Percentiles rank a stretch among this genome's conserved stretches.
Evolutionary conservation across 1,140 invertebrate genomes (phyloP).

Genomic region (Campoletis sonorensis): DNA sequence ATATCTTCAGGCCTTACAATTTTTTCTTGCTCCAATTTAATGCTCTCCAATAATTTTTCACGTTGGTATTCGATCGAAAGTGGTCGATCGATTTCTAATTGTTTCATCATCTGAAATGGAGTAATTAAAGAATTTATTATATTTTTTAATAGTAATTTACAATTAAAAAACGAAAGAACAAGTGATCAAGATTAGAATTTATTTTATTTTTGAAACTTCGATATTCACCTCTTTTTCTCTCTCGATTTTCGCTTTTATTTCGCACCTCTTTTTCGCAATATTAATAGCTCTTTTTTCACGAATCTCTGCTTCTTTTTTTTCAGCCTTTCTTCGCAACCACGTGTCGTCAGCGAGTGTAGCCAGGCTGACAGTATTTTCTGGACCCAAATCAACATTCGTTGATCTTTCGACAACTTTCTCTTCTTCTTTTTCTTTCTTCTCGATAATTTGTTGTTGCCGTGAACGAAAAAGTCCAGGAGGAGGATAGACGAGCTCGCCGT

Average conservation of each 20-base stretch:
- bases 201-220: background rate
- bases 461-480: slow-evolving; percentile 65
- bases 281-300: slow-evolving; percentile 45
- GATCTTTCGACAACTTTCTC: slow-evolving; percentile 27
- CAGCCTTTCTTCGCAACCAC: slow-evolving; percentile 55
- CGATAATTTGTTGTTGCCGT: slow-evolving; percentile 55
- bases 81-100: slow-evolving; percentile 67
- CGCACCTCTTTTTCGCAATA: slow-evolving; percentile 29
- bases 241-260: slow-evolving; percentile 27
- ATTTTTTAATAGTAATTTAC: no score
- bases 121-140: slow-evolving; percentile 11
- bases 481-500: slow-evolving; percentile 74
- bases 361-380: slow-evolving; percentile 62
- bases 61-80: slow-evolving; percentile 71
- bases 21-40: slow-evolving; percentile 56
- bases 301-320: slow-evolving; percentile 49
- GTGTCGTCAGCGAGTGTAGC: slow-evolving; percentile 58
- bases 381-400: slow-evolving; percentile 21
- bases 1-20: slow-evolving; percentile 58
- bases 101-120: slow-evolving; percentile 54
- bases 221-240: slow-evolving; percentile 45
- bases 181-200: background rate
- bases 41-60: slow-evolving; percentile 56
- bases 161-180: background rate
- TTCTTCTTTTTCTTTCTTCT: slow-evolving; percentile 17